Percentiles rank a stretch among this genome's conserved stretches.
These are phyloP conservation scores for Drosophila paramelanica DNA, from an alignment of 2,888 invertebrate genomes.

Conservation along the genomic window DNA sequence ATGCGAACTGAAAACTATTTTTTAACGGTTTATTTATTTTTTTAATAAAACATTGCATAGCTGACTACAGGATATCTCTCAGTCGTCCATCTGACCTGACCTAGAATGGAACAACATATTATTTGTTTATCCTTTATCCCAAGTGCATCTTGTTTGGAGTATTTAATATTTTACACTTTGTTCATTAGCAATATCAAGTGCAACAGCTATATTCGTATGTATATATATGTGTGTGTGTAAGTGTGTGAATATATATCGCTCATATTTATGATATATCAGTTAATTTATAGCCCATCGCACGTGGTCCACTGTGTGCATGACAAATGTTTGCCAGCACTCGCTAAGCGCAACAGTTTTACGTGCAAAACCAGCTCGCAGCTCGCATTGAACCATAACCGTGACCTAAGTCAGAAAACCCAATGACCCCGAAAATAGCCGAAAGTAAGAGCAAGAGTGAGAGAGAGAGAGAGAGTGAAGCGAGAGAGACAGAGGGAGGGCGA, in stretches of 20 bases:
- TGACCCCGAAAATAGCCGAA: slow-evolving; percentile 46
- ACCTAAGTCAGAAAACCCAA: slow-evolving; percentile 53
- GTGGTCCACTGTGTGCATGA: slow-evolving; percentile 37
- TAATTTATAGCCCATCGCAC: slow-evolving; percentile 42
- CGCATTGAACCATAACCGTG: slow-evolving; percentile 52
- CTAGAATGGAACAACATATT: no score
- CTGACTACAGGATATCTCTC: no score
- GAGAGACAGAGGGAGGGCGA: slow-evolving; percentile 19
- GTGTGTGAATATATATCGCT: slow-evolving; percentile 32
- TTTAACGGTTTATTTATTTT: no score
- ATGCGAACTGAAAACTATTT: no score
- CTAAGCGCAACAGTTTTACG: slow-evolving; percentile 54
- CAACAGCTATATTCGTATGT: not conserved
- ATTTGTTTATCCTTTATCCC: not conserved
- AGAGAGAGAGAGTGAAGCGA: not conserved
- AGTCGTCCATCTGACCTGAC: no score
- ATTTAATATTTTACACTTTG: not conserved
- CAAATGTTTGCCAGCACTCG: slow-evolving; percentile 34
- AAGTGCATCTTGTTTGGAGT: not conserved
- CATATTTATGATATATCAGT: slow-evolving; percentile 17
- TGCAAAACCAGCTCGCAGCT: slow-evolving; percentile 26
- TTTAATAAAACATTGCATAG: no score
- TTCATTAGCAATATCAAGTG: not conserved
- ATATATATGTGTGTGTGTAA: slow-evolving; percentile 4
- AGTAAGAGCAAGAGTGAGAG: not conserved